Evolutionary conservation across 2,888 invertebrate genomes (phyloP).

Genomic region (Patella ulyssiponensis): DNA sequence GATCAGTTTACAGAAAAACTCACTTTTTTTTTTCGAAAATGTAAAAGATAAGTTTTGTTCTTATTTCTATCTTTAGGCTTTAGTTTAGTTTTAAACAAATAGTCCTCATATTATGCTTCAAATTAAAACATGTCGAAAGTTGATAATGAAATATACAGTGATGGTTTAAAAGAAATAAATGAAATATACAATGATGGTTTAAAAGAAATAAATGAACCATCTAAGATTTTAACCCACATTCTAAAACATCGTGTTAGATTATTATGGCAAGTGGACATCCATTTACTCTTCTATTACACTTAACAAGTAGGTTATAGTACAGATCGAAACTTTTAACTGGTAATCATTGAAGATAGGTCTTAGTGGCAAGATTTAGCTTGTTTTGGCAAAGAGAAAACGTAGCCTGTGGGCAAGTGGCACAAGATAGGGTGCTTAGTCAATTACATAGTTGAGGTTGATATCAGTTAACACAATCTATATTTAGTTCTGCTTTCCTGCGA

Average conservation of each 20-base stretch:
- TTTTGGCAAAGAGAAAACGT: constrained; percentile 10
- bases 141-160: no score
- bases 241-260: constrained; percentile 2
- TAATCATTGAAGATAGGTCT: constrained; percentile 3
- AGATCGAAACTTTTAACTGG: constrained; percentile 9
- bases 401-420: constrained; percentile 11
- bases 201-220: no score
- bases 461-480: constrained; percentile 12
- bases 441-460: constrained; percentile 13
- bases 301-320: neutral
- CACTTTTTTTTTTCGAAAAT: no score
- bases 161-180: no score
- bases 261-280: constrained; percentile 7
- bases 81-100: no score
- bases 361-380: neutral
- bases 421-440: constrained; percentile 12
- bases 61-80: no score
- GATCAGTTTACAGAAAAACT: no score
- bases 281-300: neutral
- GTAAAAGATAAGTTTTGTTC: no score
- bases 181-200: no score
- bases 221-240: neutral
- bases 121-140: no score
- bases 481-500: neutral
- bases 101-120: no score